Evolutionary conservation across 2,797 vertebrate species (phyloP).

Genomic region (Cyclura pinguis): DNA sequence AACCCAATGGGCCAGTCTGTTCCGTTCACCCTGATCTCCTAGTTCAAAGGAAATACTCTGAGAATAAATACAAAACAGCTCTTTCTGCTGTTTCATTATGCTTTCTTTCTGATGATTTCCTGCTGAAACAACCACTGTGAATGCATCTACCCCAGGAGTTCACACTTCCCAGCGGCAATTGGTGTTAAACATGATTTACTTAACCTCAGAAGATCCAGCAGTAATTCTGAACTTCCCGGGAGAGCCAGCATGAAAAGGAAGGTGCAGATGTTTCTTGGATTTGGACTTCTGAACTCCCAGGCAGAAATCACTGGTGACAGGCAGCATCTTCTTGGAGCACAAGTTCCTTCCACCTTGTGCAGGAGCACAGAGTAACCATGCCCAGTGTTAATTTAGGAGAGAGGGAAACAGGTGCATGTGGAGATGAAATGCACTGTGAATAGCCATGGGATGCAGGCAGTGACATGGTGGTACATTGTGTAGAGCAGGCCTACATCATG

Average conservation of each 20-base stretch:
- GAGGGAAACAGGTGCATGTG: not conserved
- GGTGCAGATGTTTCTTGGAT: not conserved
- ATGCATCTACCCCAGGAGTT: not conserved
- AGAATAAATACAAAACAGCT: not conserved
- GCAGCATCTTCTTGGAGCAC: not conserved
- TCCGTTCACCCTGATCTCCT: not conserved
- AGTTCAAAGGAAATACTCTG: not conserved
- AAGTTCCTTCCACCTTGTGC: not conserved
- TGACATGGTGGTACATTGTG: no score
- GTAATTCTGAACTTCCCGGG: not conserved
- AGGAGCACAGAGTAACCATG: not conserved
- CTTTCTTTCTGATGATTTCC: slow-evolving; percentile 10
- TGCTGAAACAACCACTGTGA: not conserved
- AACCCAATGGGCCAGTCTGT: not conserved
- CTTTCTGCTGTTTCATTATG: not conserved
- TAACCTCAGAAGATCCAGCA: not conserved
- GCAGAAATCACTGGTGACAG: not conserved
- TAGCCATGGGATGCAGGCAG: not conserved
- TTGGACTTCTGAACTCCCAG: not conserved
- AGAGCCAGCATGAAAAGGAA: not conserved
- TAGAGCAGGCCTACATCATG: no score
- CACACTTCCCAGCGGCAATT: not conserved
- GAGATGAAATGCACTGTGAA: not conserved
- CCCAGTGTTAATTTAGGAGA: not conserved
- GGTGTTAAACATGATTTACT: slow-evolving; percentile 6